Conservation (phyloP, 2,888 invertebrate species). For the Embidobia sp. region DNA sequence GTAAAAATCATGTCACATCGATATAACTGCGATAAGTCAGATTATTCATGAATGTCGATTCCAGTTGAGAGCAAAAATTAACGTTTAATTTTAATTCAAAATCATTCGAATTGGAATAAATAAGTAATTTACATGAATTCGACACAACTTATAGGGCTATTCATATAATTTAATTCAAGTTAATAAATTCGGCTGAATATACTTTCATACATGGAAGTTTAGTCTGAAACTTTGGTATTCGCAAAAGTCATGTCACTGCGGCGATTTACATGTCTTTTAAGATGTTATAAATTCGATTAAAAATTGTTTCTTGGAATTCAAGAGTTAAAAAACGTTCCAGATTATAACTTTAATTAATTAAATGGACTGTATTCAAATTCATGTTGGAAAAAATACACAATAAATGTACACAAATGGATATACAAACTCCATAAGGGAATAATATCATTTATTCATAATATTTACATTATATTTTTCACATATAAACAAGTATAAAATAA, state of each 20-base stretch:
- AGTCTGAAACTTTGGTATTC: constrained; percentile 2
- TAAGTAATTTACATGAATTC: constrained; percentile 19
- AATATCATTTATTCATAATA: constrained; percentile 40
- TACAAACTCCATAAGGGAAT: constrained; percentile 26
- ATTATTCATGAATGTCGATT: constrained; percentile 4
- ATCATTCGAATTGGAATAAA: constrained; percentile 7
- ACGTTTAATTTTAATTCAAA: constrained; percentile 5
- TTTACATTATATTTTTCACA: constrained; percentile 37
- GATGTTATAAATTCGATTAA: no score
- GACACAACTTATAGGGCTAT: constrained; percentile 12
- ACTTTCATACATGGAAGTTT: constrained; percentile 11
- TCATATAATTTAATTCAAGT: constrained; percentile 7
- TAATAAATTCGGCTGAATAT: constrained; percentile 17
- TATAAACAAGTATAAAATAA: constrained; percentile 49
- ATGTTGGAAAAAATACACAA: background rate
- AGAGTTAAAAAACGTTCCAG: no score
- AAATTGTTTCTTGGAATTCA: no score
- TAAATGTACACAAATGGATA: background rate
- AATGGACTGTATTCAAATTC: background rate
- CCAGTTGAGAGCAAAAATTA: background rate
- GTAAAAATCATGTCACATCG: no score
- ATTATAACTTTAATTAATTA: no score
- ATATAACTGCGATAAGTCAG: background rate
- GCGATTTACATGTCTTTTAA: constrained; percentile 29
- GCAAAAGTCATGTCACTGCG: constrained; percentile 2